Evolutionary conservation across 2,113 vertebrate genomes (phyloP), one percentile per base, ranked within the genome.

Genomic region (Callipepla squamata): DNA sequence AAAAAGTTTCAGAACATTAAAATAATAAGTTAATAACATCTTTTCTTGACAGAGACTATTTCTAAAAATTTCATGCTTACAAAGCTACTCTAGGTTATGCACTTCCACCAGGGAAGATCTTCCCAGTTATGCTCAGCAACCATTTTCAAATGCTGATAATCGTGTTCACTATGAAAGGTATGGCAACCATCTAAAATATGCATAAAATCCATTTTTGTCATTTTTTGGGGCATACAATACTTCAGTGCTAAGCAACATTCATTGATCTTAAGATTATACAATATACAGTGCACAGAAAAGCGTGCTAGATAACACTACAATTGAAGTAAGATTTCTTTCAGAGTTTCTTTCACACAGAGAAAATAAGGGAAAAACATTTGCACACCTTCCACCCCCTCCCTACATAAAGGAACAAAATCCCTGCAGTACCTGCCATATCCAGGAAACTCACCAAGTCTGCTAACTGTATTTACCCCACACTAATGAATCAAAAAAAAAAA

Each of bases 121-220:
- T 59, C 79, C 23, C 66, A 48, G 44, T 67, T 78, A 66, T 67
- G 67, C 69, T 44, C 75, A 62, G 19, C 36, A 40, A 58, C 80
- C 73, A 6, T 51, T 95, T 95, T 69, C 80, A 77, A 53, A 90
- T 45, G 28, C 11, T 82, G 66, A 77, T 57, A 62, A 68, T 55
- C 61, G 75, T 11, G 3, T 86, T 78, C 6, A 2, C 36, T 45
- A 45, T 34, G 53, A 89, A 80, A 92, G 23, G 48, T 87, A 74
- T 6, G 28, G 66, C 3, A 92, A 50, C 58, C 61, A 66, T 87
- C 48, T 73, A 69, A 89, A 94, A 77, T 67, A 90, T 45, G 84
- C 79, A 85, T 61, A 94, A 96, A 96, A 84, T 88, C 58, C 42
- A 80, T 84, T 94, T 82, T 92, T 73, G 63, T 32, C 70, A 59